Base-by-base conservation (phyloP, 2,888 invertebrate species). In the Mesorhabditis sp. region DNA sequence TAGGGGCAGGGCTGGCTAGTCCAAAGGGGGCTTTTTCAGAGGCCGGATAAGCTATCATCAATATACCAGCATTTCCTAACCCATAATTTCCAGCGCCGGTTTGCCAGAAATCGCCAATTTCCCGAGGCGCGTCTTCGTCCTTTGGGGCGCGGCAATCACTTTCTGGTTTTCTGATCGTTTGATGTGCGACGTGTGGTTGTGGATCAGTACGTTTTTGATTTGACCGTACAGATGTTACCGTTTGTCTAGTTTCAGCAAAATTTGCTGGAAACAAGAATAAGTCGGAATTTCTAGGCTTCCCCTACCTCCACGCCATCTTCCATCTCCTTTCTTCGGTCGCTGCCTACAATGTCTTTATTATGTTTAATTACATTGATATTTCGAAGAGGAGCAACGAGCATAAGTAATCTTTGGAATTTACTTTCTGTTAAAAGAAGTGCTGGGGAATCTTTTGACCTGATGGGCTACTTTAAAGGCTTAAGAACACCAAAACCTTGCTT, bases 321-420 rank as follows among this genome's bases (percentile, higher is more conserved):
- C 83, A 83, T 73, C 69, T 83, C 43, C 74, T 83, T n/a, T 78
- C 79, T 43, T 80, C 80, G 4, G 71, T 82, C 42, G 82, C 83
- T 63, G 82, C 77, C 4, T 83, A 83, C 74, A 80, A 82, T 42
- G 77, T 83, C 63, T 84, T 83, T 74, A 76, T 83, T 43, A 84
- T 83, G 83, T 83, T 84, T 75, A 80, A 81, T 6, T 74, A 83
- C 72, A 76, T 83, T 43, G 83, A 83, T 71, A 83, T 83, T 68
- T 77, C 80, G 44, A 74, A 76, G 13, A 71, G 83, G 41, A 67
- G 75, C 7, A 67, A 74, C 10, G 70, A 76, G 66, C 83, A 83
- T 72, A 73, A 72, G 71, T 83, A 43, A 66, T 43, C 64, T 45
- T 66, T 15, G 41, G 7, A 6, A 66, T 68, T 68, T 43, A 41